Evolutionary conservation across 1,140 invertebrate species (phyloP).

Genomic region (Zaprionus tsacasi): DNA sequence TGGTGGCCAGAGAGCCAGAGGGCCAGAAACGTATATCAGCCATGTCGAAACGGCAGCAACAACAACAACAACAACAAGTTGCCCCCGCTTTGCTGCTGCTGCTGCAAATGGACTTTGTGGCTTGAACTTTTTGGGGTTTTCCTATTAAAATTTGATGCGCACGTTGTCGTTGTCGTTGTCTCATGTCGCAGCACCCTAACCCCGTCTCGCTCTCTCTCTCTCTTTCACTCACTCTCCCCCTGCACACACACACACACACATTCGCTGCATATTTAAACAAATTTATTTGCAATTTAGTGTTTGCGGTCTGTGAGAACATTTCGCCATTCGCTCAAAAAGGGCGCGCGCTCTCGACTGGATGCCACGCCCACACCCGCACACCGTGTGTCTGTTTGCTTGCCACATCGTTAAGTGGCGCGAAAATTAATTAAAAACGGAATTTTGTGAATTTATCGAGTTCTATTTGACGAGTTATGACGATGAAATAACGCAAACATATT

Average conservation of each 20-base stretch:
- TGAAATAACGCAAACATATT: constrained; percentile 13
- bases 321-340: constrained; percentile 20
- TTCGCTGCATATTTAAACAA: constrained; percentile 78
- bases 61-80: constrained; percentile 26
- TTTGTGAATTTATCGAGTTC: constrained; percentile 67
- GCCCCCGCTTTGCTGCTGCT: constrained; percentile 48
- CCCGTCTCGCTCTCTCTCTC: no score
- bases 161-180: constrained; percentile 70
- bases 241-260: constrained; percentile 34
- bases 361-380: no score
- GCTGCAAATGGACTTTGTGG: constrained; percentile 74
- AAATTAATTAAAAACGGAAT: constrained; percentile 74
- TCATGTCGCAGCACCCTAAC: constrained; percentile 35
- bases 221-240: background rate
- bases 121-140: constrained; percentile 79
- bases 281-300: constrained; percentile 81
- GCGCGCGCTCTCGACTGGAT: no score
- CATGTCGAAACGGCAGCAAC: constrained; percentile 54
- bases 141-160: constrained; percentile 80
- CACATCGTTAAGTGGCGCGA: constrained; percentile 69
- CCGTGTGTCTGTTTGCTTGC: background rate
- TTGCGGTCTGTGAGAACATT: constrained; percentile 67
- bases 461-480: constrained; percentile 35
- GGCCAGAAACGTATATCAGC: constrained; percentile 70
- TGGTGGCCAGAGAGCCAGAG: constrained; percentile 55